Evolutionary conservation across 2,888 invertebrate species (phyloP), one percentile per base, ranked within the genome.

Genomic region (Cinara cedri): DNA sequence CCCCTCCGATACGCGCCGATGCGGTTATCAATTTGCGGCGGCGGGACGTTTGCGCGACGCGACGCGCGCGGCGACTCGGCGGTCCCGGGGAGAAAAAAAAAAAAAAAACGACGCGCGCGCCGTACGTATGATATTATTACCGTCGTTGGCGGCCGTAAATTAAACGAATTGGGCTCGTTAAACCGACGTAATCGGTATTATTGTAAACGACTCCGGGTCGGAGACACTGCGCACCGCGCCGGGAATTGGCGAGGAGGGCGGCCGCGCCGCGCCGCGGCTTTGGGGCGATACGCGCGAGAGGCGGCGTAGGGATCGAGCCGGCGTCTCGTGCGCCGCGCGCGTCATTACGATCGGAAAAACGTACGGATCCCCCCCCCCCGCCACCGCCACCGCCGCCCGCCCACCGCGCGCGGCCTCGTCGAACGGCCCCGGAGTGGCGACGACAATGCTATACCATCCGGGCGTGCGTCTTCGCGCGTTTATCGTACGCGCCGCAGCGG

Each of bases 81-180:
- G 1, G 19, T 14, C n/a, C 11, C 26, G 16, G 49, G 13, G 34
- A 11, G 34, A 34, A 54, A 70, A 51, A 65, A 24, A 49, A 24
- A 24, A 51, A 51, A 51, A 68, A 26, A 21, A 57, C 46, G 19
- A 14, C 49, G 6, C 54, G 3, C 8, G 49, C 46, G 24, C 16
- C 16, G 21, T 70, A 70, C 54, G 42, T 57, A 21, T 11, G 16
- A 24, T 21, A 21, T n/a, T 60, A 74, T 74, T 74, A 74, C 74
- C 68, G 78, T 68, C 6, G 3, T 34, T 6, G 6, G 34, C 78
- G 26, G 70, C 51, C 78, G 78, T 78, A 78, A 78, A 78, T 78
- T 78, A 78, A 78, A 78, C 68, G 78, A 78, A 78, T 70, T n/a
- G n/a, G 60, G 78, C 78, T 78, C 70, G 70, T 78, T 78, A 78